phyloP scores from a whole-genome alignment of 2,888 invertebrate genomes.

The Thysanoteuthis rhombus region DNA sequence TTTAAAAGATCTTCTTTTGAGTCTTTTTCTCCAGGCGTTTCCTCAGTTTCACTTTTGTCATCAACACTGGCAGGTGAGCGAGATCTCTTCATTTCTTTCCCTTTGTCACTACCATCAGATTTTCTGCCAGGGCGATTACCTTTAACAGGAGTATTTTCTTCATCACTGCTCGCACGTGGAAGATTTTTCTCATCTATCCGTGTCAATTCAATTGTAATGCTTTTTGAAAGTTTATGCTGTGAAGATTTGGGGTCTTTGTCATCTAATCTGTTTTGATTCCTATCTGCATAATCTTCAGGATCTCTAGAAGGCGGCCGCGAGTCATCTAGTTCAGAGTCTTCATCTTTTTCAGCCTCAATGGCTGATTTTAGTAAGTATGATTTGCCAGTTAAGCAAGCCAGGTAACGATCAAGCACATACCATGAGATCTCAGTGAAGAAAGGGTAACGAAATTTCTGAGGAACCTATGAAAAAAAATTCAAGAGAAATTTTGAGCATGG shows the following conservation, averaged over 20 bases:
- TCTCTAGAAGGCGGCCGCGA: constrained; percentile 43
- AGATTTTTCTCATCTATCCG: constrained; percentile 47
- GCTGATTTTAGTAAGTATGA: constrained; percentile 50
- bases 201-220: constrained; percentile 56
- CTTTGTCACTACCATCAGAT: neutral
- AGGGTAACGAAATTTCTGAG: constrained; percentile 96
- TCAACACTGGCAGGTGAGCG: constrained; percentile 31
- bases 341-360: constrained; percentile 44
- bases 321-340: constrained; percentile 44
- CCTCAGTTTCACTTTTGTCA: constrained; percentile 36
- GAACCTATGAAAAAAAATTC: constrained; percentile 75
- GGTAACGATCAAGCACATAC: constrained; percentile 95
- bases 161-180: constrained; percentile 43
- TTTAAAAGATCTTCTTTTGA: constrained; percentile 38
- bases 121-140: neutral
- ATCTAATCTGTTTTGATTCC: constrained; percentile 37
- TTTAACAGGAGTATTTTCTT: constrained; percentile 33
- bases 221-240: constrained; percentile 50
- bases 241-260: constrained; percentile 34
- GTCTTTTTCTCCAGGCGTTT: constrained; percentile 32
- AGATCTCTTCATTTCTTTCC: neutral
- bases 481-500: no score
- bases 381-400: constrained; percentile 82
- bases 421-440: constrained; percentile 98
- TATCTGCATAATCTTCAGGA: constrained; percentile 41